Evolutionary conservation across 2,797 vertebrate species (phyloP).

Genomic region (Micromesistius poutassou): DNA sequence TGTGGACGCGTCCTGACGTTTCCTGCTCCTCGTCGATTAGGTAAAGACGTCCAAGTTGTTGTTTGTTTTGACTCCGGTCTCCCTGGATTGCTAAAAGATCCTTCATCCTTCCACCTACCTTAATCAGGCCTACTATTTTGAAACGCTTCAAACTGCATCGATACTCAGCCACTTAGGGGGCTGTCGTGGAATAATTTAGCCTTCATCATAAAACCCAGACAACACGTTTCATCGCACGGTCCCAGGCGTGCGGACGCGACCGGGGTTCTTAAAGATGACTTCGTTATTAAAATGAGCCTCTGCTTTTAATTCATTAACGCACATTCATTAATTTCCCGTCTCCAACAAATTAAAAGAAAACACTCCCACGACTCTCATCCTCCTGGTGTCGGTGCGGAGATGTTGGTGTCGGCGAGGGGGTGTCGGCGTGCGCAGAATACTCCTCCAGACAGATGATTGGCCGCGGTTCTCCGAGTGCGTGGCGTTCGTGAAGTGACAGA

Average conservation of each 20-base stretch:
- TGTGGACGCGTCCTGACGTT: background rate
- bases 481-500: too few relatives aligned
- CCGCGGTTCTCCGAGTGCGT: background rate
- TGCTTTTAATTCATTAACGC: constrained; percentile 37
- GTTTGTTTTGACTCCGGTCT: too few relatives aligned
- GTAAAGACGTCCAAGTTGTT: too few relatives aligned
- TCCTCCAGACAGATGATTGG: constrained; percentile 23
- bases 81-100: too few relatives aligned
- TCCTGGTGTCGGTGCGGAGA: constrained; percentile 17
- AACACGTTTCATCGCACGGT: constrained; percentile 15
- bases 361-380: constrained; percentile 15
- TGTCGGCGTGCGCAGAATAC: too few relatives aligned
- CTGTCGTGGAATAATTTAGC: constrained; percentile 2
- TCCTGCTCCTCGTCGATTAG: background rate
- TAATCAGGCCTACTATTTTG: background rate
- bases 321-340: constrained; percentile 29
- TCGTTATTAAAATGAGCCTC: constrained; percentile 32
- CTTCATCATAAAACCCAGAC: constrained; percentile 15
- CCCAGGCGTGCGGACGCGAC: background rate
- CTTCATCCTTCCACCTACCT: background rate
- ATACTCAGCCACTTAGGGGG: background rate
- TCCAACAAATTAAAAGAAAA: constrained; percentile 26
- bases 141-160: too few relatives aligned
- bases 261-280: constrained; percentile 16
- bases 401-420: too few relatives aligned